Evolutionary conservation across 1,140 invertebrate genomes (phyloP), one percentile per base, ranked within the genome.

Genomic region (Drosophila seguyi): DNA sequence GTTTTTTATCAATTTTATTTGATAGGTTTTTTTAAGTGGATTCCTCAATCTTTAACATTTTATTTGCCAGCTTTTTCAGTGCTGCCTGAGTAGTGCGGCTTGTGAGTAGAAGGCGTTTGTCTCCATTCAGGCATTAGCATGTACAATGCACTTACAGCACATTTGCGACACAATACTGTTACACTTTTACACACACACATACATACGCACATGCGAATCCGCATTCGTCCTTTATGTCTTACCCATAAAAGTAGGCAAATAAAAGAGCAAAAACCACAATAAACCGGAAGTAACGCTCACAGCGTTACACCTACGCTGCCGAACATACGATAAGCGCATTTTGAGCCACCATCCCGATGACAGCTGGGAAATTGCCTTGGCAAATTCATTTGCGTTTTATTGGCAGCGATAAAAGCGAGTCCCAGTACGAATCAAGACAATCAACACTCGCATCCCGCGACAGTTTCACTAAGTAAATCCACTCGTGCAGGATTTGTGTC

Each of bases 181-280:
- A 27, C 16, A 47, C 45, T 25, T 14, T 10, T 16, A 27, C 81
- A 77, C 42, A 14, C 20, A 25, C 22, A 25, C 44, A 16, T 6
- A 16, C 55, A 50, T n/a, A 48, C 14, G 52, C 57, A 47, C n/a
- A 45, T 29, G n/a, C 38, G 44, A 41, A 48, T 44, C 31, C 8
- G 27, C 52, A 38, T 48, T 29, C 11, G n/a, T 41, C 69, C 67
- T 88, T 88, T 81, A 84, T 84, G 85, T n/a, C 65, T 58, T 78
- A 61, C 53, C 61, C 85, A 88, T 90, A 88, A 88, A 88, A 86
- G 55, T 87, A 79, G 79, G 71, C 81, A 85, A 77, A 85, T 85
- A 85, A 85, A 79, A 79, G 79, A 75, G 63, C 53, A 75, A 50
- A 79, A 84, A 78, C 73, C 85, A 77, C 84, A 88, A 87, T 88